Evolutionary conservation across 1,140 invertebrate species (phyloP).

Genomic region (Bombus terrestris): DNA sequence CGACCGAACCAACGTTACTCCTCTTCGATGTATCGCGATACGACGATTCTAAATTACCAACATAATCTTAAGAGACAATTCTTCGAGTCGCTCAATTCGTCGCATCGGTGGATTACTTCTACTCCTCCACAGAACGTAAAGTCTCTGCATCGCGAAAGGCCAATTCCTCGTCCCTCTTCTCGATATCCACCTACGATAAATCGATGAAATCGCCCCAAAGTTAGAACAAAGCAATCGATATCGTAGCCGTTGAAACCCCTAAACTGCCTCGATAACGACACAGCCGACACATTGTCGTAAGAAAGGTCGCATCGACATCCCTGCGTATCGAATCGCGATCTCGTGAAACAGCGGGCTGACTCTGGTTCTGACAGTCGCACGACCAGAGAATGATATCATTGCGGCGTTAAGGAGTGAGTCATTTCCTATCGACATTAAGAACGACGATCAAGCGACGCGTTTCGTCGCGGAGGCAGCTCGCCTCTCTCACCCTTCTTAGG

Average conservation of each 20-base stretch:
- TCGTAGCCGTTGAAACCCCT: not conserved
- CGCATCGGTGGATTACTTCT: too few species aligned
- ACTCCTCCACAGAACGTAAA: not conserved
- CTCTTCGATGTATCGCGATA: not conserved
- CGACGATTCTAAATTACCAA: not conserved
- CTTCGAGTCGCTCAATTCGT: not conserved
- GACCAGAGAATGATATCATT: conserved; percentile 64
- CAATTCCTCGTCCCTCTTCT: not conserved
- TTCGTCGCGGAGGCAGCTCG: conserved; percentile 21
- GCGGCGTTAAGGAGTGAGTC: conserved; percentile 69
- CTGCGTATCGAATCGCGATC: conserved; percentile 61
- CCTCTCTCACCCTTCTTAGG: not conserved
- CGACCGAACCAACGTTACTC: not conserved
- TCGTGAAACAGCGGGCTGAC: conserved; percentile 18
- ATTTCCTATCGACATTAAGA: conserved; percentile 74
- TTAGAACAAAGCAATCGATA: not conserved
- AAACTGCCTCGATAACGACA: not conserved
- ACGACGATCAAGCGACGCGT: conserved; percentile 52
- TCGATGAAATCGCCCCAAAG: not conserved
- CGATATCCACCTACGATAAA: not conserved
- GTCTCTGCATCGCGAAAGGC: not conserved
- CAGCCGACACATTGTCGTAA: not conserved
- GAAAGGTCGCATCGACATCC: conserved; percentile 1
- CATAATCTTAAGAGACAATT: not conserved
- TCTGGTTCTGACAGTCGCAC: conserved; percentile 29